phyloP scores from a whole-genome alignment of 2,888 invertebrate genomes.

The Zhuqinia jingwanae region DNA sequence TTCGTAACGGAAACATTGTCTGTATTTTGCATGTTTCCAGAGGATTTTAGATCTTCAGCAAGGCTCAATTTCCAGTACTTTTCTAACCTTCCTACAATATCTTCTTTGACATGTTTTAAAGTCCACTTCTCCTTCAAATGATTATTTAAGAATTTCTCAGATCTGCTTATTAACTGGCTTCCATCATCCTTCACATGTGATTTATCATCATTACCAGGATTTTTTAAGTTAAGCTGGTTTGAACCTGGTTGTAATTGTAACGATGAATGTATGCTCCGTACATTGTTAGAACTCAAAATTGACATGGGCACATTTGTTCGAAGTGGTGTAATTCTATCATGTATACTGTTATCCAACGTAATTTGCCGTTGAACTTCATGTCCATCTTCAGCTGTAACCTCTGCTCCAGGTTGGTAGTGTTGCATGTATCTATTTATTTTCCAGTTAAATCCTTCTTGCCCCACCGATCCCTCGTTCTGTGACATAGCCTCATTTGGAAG shows the following conservation, averaged over 20 bases:
- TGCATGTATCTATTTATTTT: not conserved
- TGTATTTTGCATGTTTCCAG: not conserved
- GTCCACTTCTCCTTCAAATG: conserved; percentile 16
- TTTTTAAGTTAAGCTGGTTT: too few relatives aligned
- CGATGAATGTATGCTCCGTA: too few relatives aligned
- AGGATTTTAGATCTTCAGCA: not conserved
- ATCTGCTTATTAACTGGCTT: not conserved
- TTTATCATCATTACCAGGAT: too few relatives aligned
- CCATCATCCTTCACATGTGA: too few relatives aligned
- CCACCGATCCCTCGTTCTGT: too few relatives aligned
- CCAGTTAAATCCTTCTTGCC: not conserved
- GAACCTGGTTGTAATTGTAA: too few relatives aligned
- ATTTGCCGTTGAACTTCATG: too few relatives aligned
- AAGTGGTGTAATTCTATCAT: too few relatives aligned
- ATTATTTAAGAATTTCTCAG: not conserved
- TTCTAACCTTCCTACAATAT: not conserved
- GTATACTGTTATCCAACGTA: too few relatives aligned
- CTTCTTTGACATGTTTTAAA: not conserved
- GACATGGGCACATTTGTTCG: too few relatives aligned
- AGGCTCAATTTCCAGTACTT: not conserved
- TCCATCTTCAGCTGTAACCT: not conserved
- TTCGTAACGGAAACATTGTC: not conserved
- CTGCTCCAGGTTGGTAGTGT: not conserved
- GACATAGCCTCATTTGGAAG: not conserved
- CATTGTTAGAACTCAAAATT: too few relatives aligned